Conservation (phyloP, 2,113 vertebrate species). For the Coregonus clupeaformis region DNA sequence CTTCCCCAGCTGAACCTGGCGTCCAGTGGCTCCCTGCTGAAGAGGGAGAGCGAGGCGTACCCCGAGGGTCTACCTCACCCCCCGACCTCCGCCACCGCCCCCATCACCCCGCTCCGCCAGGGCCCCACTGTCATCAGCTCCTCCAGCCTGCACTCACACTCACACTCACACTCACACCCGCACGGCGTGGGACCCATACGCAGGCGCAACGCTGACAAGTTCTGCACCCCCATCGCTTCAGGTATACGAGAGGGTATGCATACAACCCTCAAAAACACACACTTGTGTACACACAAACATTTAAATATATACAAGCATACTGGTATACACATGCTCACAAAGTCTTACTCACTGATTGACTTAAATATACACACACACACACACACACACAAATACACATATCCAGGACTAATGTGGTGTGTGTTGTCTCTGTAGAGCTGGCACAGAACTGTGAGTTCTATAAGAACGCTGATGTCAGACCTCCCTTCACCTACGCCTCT, state of each 20-base stretch:
- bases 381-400: too few relatives aligned
- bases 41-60: constrained; percentile 91
- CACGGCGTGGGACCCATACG: constrained; percentile 89
- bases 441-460: constrained; percentile 99
- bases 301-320: neutral
- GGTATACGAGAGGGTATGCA: constrained; percentile 71
- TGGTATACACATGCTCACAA: neutral
- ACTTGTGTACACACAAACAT: neutral
- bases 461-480: constrained; percentile 97
- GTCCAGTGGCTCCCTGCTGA: constrained; percentile 86
- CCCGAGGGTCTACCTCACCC: constrained; percentile 94
- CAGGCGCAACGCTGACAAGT: constrained; percentile 95
- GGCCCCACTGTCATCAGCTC: constrained; percentile 96
- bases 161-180: constrained; percentile 54
- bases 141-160: constrained; percentile 76
- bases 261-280: constrained; percentile 9
- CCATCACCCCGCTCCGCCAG: constrained; percentile 92
- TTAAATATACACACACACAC: neutral
- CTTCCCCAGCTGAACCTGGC: constrained; percentile 84
- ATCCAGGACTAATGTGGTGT: neutral
- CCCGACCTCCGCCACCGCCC: constrained; percentile 92
- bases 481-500: constrained; percentile 97
- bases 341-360: neutral
- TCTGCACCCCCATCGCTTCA: constrained; percentile 98
- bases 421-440: constrained; percentile 80